phyloP scores from a whole-genome alignment of 2,797 vertebrate genomes.

The Anisognathus igniventris region DNA sequence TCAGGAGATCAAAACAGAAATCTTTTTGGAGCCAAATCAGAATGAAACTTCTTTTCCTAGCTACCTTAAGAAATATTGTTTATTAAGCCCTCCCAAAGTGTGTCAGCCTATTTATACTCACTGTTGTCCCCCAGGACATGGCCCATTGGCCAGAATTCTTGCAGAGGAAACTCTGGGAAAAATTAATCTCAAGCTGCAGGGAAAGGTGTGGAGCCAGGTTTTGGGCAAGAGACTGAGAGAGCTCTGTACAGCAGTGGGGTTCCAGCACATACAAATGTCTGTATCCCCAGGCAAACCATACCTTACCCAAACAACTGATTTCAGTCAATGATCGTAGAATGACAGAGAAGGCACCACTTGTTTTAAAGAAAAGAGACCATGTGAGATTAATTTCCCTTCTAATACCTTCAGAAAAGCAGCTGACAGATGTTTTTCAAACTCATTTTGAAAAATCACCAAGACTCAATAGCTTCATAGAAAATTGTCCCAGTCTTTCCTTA shows the following conservation, averaged over 20 bases:
- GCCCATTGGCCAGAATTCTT: neutral
- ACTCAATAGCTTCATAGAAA: neutral
- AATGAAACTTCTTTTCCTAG: neutral
- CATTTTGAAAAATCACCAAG: neutral
- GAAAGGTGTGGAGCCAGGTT: neutral
- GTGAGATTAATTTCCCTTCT: neutral
- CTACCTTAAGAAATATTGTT: neutral
- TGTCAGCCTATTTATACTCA: neutral
- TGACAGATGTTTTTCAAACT: neutral
- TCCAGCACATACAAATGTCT: neutral
- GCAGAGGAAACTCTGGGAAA: neutral
- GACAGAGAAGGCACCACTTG: neutral
- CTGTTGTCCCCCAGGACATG: accelerated
- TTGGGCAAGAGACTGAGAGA: neutral
- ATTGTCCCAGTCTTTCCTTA: neutral
- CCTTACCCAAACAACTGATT: neutral
- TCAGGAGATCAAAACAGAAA: neutral
- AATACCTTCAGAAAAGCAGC: neutral
- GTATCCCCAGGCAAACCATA: neutral
- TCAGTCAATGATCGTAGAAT: neutral
- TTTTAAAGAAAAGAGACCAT: neutral
- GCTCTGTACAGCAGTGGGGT: neutral
- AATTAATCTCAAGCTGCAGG: neutral
- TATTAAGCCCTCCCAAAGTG: neutral
- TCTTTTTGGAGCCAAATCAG: neutral